Evolutionary conservation across 2,113 vertebrate species (phyloP).

Genomic region (Calyptomena viridis): DNA sequence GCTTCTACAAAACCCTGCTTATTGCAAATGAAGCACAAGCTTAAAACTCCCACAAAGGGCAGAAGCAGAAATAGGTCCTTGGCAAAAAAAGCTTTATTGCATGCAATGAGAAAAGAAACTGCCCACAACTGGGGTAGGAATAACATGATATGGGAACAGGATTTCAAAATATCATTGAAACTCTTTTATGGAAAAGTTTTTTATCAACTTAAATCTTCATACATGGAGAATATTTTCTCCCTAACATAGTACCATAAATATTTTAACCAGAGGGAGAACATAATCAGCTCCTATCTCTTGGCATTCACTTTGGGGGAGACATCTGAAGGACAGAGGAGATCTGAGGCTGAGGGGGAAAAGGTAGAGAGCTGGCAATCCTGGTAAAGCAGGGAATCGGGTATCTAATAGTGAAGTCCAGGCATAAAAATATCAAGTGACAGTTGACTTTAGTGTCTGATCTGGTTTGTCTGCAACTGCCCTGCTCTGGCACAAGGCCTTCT

Average conservation of each 20-base stretch:
- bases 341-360: background rate
- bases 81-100: background rate
- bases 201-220: background rate
- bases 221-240: background rate
- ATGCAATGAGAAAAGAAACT: background rate
- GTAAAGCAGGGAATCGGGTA: background rate
- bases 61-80: background rate
- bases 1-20: background rate
- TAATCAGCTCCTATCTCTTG: background rate
- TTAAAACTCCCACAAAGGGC: background rate
- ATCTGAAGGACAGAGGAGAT: background rate
- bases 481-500: background rate
- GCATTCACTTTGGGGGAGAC: background rate
- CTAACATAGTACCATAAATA: rapidly evolving
- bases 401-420: background rate
- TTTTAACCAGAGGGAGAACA: background rate
- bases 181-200: background rate
- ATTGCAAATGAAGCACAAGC: background rate
- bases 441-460: background rate
- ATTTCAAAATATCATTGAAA: background rate
- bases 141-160: background rate
- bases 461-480: background rate
- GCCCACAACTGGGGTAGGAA: background rate
- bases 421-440: background rate
- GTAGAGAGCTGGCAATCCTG: background rate